Evolutionary conservation across 2,113 vertebrate species (phyloP), one percentile per base, ranked within the genome.

Genomic region (Carlito syrichta): DNA sequence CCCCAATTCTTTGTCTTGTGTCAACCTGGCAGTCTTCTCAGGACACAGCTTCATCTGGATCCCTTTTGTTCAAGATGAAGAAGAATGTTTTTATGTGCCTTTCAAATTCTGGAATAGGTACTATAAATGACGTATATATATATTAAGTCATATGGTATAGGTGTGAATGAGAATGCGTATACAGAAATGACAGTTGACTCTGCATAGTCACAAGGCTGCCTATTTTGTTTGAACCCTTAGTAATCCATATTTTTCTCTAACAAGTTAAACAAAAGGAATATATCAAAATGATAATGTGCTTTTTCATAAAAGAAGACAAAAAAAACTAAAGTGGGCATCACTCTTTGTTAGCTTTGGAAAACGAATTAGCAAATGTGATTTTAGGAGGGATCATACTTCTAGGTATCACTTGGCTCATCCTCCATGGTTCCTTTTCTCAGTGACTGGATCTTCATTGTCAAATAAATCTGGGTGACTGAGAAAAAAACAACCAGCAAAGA

Each of bases 221-320:
- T 87, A 14, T 73, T 54, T 71, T 73, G 35, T 71, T 76, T 79
- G 76, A 58, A 35, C 10, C 17, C 10, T 95, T 84, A 27, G 9
- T n/a, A 95, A 89, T 43, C 23, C 38, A 92, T 5, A 79, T 56
- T 96, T 79, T 92, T 92, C n/a, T 48, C 25, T 77, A 77, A 74
- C 79, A 23, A 87, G 16, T 22, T 60, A 62, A 94, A 74, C 32
- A 74, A 62, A 92, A 17, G 9, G 76, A 89, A 84, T 78, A 40
- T 68, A 16, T 12, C 23, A 54, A 30, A 56, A 45, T 14, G 68
- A 10, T 52, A 77, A 6, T 68, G 6, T 50, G 7, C 22, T 56
- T 22, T 60, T 60, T 56, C 22, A 6, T 14, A 30, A 30, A 30
- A 30, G 30, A 62, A 96, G 30, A 23, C 1, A 45, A 6, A 27